Conservation (phyloP, 2,888 invertebrate genomes). For the Leptinotarsa haldemani region DNA sequence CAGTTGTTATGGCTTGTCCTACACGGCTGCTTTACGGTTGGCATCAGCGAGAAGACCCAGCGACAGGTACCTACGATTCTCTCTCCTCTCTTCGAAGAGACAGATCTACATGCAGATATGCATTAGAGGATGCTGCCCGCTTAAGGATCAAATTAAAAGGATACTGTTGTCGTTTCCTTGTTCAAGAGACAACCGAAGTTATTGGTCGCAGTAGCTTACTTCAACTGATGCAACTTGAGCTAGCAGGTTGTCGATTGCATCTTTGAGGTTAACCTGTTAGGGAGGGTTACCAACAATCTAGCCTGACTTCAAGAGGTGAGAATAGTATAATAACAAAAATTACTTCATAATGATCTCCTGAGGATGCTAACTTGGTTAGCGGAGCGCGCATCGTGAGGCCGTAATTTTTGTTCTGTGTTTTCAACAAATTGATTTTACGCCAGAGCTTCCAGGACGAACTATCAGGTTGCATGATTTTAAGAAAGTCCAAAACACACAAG, state of each 20-base stretch:
- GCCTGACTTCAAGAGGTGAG: too few relatives aligned
- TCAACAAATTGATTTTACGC: too few relatives aligned
- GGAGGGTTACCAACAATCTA: too few relatives aligned
- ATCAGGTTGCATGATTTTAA: too few relatives aligned
- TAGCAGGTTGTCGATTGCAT: not conserved
- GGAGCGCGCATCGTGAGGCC: too few relatives aligned
- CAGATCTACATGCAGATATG: conserved; percentile 3
- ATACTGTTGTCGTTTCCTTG: conserved; percentile 19
- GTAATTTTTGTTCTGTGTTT: too few relatives aligned
- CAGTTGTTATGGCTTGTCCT: conserved; percentile 57
- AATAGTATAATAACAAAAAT: too few relatives aligned
- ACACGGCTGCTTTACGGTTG: conserved; percentile 63
- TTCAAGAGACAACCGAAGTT: not conserved
- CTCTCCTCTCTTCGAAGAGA: conserved; percentile 24
- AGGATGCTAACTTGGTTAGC: too few relatives aligned
- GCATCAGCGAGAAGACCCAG: conserved; percentile 28
- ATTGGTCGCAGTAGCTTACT: not conserved
- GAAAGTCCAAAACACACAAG: too few relatives aligned
- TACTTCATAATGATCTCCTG: too few relatives aligned
- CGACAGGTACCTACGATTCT: conserved; percentile 38
- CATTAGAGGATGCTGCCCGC: conserved; percentile 7
- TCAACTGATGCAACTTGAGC: not conserved
- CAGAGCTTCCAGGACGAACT: too few relatives aligned
- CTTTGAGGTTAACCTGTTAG: too few relatives aligned
- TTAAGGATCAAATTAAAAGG: conserved; percentile 47